Percentiles rank a stretch among this genome's conserved stretches.
Evolutionary conservation across 2,888 invertebrate genomes (phyloP).

Genomic region (Monochamus alternatus): DNA sequence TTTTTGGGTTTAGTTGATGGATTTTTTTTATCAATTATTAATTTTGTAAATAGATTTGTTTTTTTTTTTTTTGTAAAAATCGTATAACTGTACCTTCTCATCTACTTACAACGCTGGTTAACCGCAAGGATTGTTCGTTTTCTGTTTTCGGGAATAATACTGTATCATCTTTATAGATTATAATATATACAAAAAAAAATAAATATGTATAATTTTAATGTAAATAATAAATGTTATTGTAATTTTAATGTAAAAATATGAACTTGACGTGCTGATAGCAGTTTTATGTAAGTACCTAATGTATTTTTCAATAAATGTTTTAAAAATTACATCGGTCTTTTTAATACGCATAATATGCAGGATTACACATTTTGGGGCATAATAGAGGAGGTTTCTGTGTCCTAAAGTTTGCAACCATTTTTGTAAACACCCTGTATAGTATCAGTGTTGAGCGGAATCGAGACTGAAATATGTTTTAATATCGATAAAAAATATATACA

Average conservation of each 20-base stretch:
- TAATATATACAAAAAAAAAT: slow-evolving; percentile 12
- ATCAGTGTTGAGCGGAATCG: too few species aligned
- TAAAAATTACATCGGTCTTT: slow-evolving; percentile 22
- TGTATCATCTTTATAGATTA: slow-evolving; percentile 23
- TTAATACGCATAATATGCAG: background rate
- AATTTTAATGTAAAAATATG: slow-evolving; percentile 39
- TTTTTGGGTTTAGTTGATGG: slow-evolving; percentile 34
- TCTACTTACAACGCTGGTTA: slow-evolving; percentile 29
- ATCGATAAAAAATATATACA: too few species aligned
- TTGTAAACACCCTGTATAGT: too few species aligned
- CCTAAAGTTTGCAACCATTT: too few species aligned
- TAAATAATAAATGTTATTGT: slow-evolving; percentile 36
- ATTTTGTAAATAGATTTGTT: slow-evolving; percentile 14
- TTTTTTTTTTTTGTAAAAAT: slow-evolving; percentile 28
- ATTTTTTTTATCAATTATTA: slow-evolving; percentile 14
- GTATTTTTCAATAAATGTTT: slow-evolving; percentile 48
- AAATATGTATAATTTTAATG: slow-evolving; percentile 28
- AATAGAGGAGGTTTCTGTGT: too few species aligned
- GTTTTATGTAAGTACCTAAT: slow-evolving; percentile 33
- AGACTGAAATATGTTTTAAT: too few species aligned
- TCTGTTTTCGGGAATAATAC: slow-evolving; percentile 27
- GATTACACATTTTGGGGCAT: too few species aligned
- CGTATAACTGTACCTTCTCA: slow-evolving; percentile 17
- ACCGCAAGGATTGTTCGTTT: slow-evolving; percentile 33
- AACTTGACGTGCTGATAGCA: slow-evolving; percentile 33